These are phyloP conservation scores for Dryobates pubescens DNA, from an alignment of 2,797 vertebrate genomes.

Conservation along the genomic window DNA sequence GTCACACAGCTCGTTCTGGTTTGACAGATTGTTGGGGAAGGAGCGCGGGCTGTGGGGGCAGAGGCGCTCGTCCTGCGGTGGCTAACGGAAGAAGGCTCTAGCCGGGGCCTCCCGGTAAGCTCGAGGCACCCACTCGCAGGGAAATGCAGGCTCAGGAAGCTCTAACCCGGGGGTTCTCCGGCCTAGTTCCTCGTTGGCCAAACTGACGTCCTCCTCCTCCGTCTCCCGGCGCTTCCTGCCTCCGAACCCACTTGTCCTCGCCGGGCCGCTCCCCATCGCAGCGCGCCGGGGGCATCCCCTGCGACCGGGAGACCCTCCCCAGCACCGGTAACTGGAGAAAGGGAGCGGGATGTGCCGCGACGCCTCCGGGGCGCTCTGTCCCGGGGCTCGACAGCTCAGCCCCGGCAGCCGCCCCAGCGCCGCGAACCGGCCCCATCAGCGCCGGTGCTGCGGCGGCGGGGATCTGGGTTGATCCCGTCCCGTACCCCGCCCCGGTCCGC, in stretches of 20 bases:
- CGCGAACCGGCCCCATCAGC: no score
- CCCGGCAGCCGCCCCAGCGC: no score
- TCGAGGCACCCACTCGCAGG: no score
- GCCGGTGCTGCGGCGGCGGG: neutral
- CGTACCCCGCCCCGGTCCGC: fast-evolving
- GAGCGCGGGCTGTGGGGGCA: no score
- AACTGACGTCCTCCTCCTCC: neutral
- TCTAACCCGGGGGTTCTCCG: neutral
- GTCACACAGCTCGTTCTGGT: no score
- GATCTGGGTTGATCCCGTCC: no score
- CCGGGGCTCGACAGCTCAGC: neutral
- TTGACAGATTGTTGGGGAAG: no score
- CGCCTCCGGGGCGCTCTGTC: neutral
- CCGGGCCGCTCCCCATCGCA: no score
- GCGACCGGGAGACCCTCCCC: neutral
- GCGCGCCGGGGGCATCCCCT: neutral
- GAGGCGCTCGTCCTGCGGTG: no score
- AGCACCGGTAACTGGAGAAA: no score
- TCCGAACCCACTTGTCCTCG: neutral
- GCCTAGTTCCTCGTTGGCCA: neutral
- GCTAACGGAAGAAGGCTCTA: no score
- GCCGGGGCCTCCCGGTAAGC: no score
- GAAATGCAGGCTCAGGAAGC: neutral
- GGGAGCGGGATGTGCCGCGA: neutral
- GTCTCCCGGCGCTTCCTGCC: neutral